Percentiles rank a stretch among this genome's conserved stretches.
Evolutionary conservation across 2,797 vertebrate species (phyloP).

Genomic region (Aphelocoma californica): DNA sequence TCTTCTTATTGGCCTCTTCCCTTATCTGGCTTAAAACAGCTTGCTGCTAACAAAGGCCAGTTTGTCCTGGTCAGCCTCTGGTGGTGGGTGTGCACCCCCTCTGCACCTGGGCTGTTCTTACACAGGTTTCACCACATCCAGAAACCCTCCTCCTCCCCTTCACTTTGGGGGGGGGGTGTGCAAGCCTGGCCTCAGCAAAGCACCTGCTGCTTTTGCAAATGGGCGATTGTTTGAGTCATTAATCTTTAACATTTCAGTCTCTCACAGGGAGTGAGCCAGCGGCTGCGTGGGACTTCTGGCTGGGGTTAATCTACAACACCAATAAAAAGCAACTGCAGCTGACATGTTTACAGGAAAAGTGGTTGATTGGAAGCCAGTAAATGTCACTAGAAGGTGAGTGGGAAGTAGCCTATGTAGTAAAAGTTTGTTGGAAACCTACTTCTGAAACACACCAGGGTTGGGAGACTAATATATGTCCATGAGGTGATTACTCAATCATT

Average conservation of each 20-base stretch:
- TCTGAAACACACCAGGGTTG: neutral
- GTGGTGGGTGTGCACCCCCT: fast-evolving
- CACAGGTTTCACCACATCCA: neutral
- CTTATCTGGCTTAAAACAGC: neutral
- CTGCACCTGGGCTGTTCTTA: neutral
- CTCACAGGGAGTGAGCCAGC: neutral
- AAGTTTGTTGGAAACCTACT: neutral
- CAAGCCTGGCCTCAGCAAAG: neutral
- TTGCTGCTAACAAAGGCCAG: fast-evolving
- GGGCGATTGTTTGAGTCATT: neutral
- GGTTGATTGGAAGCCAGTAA: neutral
- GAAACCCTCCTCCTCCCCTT: neutral
- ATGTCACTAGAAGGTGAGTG: neutral
- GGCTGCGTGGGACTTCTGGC: neutral
- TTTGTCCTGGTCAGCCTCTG: fast-evolving
- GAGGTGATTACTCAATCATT: neutral
- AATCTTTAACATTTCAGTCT: neutral
- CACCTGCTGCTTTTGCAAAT: neutral
- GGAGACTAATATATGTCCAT: neutral
- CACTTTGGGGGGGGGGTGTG: fast-evolving
- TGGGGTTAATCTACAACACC: neutral
- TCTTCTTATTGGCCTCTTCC: neutral
- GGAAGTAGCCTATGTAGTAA: neutral
- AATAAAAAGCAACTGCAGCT: neutral
- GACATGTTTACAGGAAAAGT: neutral